phyloP scores from a whole-genome alignment of 2,797 vertebrate genomes.

The Typhlichthys eigenmanni region DNA sequence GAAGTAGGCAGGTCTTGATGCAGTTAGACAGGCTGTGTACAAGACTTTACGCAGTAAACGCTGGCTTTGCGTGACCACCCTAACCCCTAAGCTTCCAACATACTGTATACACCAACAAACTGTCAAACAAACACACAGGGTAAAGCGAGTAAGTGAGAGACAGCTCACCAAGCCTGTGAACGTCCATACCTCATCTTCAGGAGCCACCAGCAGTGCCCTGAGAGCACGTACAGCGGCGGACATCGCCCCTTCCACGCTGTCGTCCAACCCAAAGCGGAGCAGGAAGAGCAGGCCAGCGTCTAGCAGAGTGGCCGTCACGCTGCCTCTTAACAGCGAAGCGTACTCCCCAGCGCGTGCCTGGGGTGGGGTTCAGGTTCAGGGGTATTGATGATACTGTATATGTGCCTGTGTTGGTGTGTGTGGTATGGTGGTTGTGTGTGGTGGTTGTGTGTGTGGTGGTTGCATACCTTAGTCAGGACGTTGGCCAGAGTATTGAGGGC shows the following conservation, averaged over 20 bases:
- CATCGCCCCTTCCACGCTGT: constrained; percentile 86
- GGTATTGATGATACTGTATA: background rate
- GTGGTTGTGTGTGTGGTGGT: background rate
- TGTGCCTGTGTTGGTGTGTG: background rate
- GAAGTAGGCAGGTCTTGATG: too few species aligned
- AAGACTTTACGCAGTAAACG: too few species aligned
- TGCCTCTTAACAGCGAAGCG: constrained; percentile 78
- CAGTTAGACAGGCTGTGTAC: too few species aligned
- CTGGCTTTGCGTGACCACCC: too few species aligned
- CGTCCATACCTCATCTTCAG: constrained; percentile 86
- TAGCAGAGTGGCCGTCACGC: constrained; percentile 82
- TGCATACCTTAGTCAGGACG: constrained; percentile 86
- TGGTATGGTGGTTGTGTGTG: background rate
- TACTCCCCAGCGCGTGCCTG: constrained; percentile 88
- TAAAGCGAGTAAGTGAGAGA: too few species aligned
- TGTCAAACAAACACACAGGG: too few species aligned
- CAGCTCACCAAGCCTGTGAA: background rate
- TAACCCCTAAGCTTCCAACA: too few species aligned
- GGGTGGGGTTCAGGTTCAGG: background rate
- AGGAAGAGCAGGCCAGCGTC: constrained; percentile 96
- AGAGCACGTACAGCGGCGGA: constrained; percentile 84
- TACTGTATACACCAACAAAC: too few species aligned
- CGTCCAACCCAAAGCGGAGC: constrained; percentile 92
- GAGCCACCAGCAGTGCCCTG: constrained; percentile 83
- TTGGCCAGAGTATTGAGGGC: constrained; percentile 87